Conservation (phyloP, 2,888 invertebrate genomes). For the Ochlodes sylvanus region DNA sequence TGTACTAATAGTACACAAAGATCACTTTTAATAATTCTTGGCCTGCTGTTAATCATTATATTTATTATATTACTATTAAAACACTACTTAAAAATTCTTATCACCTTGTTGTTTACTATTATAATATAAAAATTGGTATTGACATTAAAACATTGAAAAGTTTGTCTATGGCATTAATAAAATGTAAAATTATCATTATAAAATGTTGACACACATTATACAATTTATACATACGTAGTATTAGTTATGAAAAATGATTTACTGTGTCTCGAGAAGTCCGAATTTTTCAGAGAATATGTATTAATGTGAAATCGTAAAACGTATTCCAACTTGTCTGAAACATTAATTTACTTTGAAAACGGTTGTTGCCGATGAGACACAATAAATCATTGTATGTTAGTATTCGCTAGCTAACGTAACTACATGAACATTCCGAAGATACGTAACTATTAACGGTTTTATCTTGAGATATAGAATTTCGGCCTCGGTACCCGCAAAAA, state of each 20-base stretch:
- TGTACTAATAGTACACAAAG: not conserved
- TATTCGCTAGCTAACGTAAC: slow-evolving; percentile 22
- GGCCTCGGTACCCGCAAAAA: not conserved
- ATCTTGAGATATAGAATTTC: slow-evolving; percentile 15
- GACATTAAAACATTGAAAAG: slow-evolving; percentile 30
- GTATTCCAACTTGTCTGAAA: not conserved
- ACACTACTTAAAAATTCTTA: slow-evolving; percentile 13
- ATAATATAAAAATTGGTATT: slow-evolving; percentile 8
- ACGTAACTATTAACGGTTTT: slow-evolving; percentile 5
- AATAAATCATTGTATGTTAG: slow-evolving; percentile 18
- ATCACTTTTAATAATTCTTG: not conserved
- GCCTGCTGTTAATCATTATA: slow-evolving; percentile 6
- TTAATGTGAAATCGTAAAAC: too few species aligned
- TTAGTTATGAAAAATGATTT: not conserved
- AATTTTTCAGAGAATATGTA: too few species aligned
- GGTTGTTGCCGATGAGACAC: slow-evolving; percentile 3
- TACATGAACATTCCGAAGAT: slow-evolving; percentile 17
- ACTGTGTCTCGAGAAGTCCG: too few species aligned
- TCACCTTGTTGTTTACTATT: slow-evolving; percentile 19
- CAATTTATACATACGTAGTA: too few species aligned
- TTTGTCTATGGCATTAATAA: slow-evolving; percentile 38
- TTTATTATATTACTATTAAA: not conserved
- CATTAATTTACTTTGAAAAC: not conserved
- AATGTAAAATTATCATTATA: slow-evolving; percentile 9
- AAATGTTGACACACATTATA: slow-evolving; percentile 16